phyloP scores from a whole-genome alignment of 2,113 vertebrate genomes.

The Rhodinocichla rosea region DNA sequence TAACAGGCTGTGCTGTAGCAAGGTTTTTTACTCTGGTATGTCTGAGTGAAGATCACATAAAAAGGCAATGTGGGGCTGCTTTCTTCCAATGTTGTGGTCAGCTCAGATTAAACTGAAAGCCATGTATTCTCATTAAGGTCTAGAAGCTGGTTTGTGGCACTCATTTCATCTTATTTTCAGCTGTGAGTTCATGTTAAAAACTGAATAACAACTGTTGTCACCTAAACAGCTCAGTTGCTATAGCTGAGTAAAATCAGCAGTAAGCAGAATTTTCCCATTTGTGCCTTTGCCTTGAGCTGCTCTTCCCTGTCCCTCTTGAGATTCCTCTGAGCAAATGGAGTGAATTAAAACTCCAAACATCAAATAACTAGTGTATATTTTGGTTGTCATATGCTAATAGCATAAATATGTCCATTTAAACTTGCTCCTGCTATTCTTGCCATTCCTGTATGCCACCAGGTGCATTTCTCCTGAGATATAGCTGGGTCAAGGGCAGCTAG shows the following conservation, averaged over 20 bases:
- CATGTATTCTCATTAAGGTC: neutral
- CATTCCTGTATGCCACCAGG: neutral
- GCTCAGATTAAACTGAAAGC: neutral
- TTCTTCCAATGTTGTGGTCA: neutral
- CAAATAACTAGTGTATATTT: neutral
- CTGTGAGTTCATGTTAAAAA: neutral
- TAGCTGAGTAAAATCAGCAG: neutral
- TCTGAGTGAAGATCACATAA: neutral
- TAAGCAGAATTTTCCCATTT: neutral
- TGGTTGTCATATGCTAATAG: neutral
- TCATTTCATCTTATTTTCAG: neutral
- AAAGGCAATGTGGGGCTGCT: neutral
- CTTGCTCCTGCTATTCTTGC: neutral
- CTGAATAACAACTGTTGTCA: rapidly evolving
- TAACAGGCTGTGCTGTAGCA: neutral
- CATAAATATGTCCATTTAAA: neutral
- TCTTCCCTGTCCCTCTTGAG: neutral
- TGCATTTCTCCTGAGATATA: neutral
- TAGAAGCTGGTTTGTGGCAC: neutral
- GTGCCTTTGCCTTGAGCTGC: neutral
- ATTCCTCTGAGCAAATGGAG: neutral
- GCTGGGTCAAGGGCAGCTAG: neutral
- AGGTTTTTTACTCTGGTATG: neutral
- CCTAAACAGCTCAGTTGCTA: neutral
- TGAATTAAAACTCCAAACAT: neutral